Conservation (phyloP, 37 sponge, comb jelly and placozoan genomes). For the Chondrosia reniformis region DNA sequence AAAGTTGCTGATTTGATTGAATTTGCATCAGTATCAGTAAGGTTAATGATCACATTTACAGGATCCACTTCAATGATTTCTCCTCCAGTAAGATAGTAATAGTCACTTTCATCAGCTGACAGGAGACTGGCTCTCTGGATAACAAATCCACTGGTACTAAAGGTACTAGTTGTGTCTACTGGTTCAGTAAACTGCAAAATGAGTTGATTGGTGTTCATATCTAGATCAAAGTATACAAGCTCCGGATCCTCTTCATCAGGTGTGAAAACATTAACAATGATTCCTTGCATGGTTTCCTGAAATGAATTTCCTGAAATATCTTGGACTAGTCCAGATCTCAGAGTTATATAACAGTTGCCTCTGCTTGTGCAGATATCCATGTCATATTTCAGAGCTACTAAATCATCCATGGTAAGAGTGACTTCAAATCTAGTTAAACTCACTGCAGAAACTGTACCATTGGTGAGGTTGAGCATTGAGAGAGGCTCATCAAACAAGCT, state of each 20-base stretch:
- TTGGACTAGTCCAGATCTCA: conserved; percentile 35
- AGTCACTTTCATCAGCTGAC: conserved; percentile 1
- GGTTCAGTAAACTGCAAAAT: conserved; percentile 73
- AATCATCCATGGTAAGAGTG: conserved; percentile 57
- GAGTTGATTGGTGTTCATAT: conserved; percentile 66
- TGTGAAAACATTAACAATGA: conserved; percentile 57
- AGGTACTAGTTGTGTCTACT: conserved; percentile 30
- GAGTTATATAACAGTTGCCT: conserved; percentile 73
- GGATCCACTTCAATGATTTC: conserved; percentile 37
- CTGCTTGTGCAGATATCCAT: conserved; percentile 67
- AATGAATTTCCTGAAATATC: conserved; percentile 69
- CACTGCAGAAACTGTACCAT: conserved; percentile 35
- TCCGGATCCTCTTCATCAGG: conserved; percentile 51
- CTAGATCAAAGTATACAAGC: conserved; percentile 54
- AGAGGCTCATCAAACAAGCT: conserved; percentile 69
- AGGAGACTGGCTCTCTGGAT: conserved; percentile 31
- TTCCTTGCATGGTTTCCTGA: conserved; percentile 40
- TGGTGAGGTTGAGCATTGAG: conserved; percentile 51
- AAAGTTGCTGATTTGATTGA: conserved; percentile 61
- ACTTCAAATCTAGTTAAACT: conserved; percentile 39
- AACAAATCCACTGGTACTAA: conserved; percentile 43
- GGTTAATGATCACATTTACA: conserved; percentile 50
- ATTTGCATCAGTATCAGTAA: conserved; percentile 64
- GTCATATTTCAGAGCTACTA: conserved; percentile 59
- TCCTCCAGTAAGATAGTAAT: conserved; percentile 68